Evolutionary conservation across 2,797 vertebrate species (phyloP).

Genomic region (Lutjanus campechanus): DNA sequence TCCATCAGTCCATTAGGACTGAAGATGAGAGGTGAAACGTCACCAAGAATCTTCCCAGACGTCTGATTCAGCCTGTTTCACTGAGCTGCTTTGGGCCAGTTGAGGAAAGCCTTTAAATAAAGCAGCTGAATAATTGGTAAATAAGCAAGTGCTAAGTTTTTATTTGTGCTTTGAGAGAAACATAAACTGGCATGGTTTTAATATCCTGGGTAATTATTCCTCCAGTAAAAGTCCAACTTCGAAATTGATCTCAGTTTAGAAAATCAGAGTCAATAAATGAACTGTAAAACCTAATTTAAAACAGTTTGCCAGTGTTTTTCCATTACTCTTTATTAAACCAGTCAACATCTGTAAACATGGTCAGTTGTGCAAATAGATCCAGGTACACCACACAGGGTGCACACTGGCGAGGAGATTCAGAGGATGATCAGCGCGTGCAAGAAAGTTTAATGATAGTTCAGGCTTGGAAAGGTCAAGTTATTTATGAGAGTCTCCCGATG

Average conservation of each 20-base stretch:
- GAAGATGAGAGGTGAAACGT: too few species aligned
- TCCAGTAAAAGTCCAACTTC: constrained; percentile 2
- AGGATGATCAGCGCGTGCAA: neutral
- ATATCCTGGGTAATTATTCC: constrained; percentile 17
- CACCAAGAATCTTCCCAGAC: neutral
- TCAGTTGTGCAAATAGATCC: neutral
- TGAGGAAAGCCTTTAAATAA: constrained; percentile 26
- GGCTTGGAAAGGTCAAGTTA: too few species aligned
- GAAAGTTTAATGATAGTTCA: neutral
- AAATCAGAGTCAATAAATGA: neutral
- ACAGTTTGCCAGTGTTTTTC: neutral
- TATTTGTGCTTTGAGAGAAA: constrained; percentile 10
- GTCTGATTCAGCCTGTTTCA: neutral
- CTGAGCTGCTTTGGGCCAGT: neutral
- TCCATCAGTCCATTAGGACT: too few species aligned
- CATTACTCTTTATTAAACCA: neutral
- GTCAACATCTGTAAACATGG: neutral
- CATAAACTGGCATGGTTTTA: constrained; percentile 8
- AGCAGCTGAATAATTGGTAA: neutral
- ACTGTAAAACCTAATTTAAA: constrained; percentile 3
- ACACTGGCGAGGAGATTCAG: neutral
- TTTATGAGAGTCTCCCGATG: neutral
- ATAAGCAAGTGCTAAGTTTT: constrained; percentile 10
- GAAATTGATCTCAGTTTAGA: constrained; percentile 1
- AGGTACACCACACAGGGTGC: neutral